Base-by-base conservation (phyloP, 2,888 invertebrate genomes). In the Opisthograptis luteolata region DNA sequence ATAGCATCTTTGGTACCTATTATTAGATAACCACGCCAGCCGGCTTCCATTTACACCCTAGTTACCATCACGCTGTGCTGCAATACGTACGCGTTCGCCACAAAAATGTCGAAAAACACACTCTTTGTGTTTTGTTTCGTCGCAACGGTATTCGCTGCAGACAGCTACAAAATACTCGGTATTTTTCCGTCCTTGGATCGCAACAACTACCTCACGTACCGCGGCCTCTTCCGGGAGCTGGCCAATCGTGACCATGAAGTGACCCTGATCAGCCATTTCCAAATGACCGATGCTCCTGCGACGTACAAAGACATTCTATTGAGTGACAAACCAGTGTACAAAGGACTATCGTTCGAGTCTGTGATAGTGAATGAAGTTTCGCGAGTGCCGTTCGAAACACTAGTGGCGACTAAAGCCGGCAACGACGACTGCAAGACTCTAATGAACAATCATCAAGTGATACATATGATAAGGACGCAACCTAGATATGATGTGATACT, bases 401-500 rank as follows among this genome's bases (percentile, higher is more conserved):
- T 91, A 64, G 82, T 89, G 32, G 81, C 83, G 22, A 88, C 88
- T 31, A 91, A 91, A 79, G 74, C 80, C 39, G 91, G 91, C 15
- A 89, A 90, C 69, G 88, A 90, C 32, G 88, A 89, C 61, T 91
- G 91, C 68, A 88, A 87, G 66, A 80, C 74, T 39, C 68, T 92
- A 46, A 83, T 93, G 66, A 83, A 84, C 32, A 76, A 93, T 55
- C 83, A 92, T 35, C 85, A 92, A 40, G 90, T 92, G 62, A 69
- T 87, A 30, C 91, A 93, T n/a, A 84, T 91, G 81, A 89, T 75
- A 73, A 81, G 59, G 50, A 92, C 72, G 70, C 82, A 75, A 56
- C 87, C 91, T 53, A 89, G 87, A 42, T 95, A 92, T 73, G 96
- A 96, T 73, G 81, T 96, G 5, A 92, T 96, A 24, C 68, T 96